Base-by-base conservation (phyloP, 2,888 invertebrate species). In the Lasius fuliginosus region DNA sequence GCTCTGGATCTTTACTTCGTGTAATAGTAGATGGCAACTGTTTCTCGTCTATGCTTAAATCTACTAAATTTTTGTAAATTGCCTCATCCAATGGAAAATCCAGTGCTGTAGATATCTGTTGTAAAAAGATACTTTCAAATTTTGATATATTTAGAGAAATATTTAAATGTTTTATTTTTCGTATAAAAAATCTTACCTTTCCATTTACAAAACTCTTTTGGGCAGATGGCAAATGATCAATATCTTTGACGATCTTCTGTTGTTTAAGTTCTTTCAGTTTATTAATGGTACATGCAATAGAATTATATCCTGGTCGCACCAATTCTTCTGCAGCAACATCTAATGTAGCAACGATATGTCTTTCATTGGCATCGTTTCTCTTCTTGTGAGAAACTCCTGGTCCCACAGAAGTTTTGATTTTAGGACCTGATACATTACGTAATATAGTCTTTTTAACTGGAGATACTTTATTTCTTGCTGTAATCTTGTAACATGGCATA, bases 1-100 rank as follows among this genome's bases (percentile, higher is more conserved):
- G 94, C 60, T 93, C 92, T 18, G 94, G 94, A 90, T 94, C 94
- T 74, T 93, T 94, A 69, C 91, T 94, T 3, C 94, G 91, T 5
- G 86, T 92, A 40, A 94, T 8, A 87, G 90, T 89, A 30, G 77
- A 65, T n/a, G 93, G 92, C 3, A 94, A 85, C 84, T 92, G 91
- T 68, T 92, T 90, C 27, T 94, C 94, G 74, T 94, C 92, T 46
- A 94, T 73, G 12, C 90, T 92, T 15, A 94, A 84, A 73, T 93
- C 91, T 6, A 94, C 89, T 15, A 94, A 89, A 82, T 94, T 91
- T 82, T 91, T 93, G 49, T 92, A 94, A 69, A 94, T 89, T n/a
- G 87, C 85, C 84, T 94, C 93, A 42, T 92, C 92, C 0, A 92
- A 87, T 30, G 92, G 87, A 83, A 93, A 94, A 87, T 94, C 93